phyloP scores from a whole-genome alignment of 2,888 invertebrate genomes.

The Notodromas monacha region DNA sequence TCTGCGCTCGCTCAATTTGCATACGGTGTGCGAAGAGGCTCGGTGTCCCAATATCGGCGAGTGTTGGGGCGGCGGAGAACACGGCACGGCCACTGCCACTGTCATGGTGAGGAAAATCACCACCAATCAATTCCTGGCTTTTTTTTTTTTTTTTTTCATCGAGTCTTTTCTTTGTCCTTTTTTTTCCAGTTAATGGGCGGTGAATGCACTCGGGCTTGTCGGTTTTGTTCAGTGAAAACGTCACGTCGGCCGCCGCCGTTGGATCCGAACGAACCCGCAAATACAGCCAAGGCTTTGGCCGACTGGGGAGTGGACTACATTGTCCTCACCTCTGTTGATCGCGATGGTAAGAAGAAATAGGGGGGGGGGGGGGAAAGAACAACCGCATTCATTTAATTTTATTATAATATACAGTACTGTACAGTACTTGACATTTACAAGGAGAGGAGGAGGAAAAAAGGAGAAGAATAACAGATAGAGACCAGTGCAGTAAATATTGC shows the following conservation, averaged over 20 bases:
- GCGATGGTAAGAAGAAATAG: slow-evolving; percentile 37
- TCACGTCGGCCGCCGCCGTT: slow-evolving; percentile 55
- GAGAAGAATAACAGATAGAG: too few species aligned
- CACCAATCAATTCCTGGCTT: background rate
- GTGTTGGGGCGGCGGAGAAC: slow-evolving; percentile 84
- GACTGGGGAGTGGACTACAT: slow-evolving; percentile 91
- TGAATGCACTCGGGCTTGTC: slow-evolving; percentile 85
- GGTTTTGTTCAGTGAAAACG: slow-evolving; percentile 96
- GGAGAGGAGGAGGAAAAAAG: too few species aligned
- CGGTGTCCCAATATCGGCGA: slow-evolving; percentile 93
- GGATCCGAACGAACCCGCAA: slow-evolving; percentile 56
- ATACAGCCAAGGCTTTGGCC: slow-evolving; percentile 66
- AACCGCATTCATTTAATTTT: slow-evolving; percentile 11
- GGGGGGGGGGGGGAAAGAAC: background rate
- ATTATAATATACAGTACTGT: too few species aligned
- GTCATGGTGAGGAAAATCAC: slow-evolving; percentile 40
- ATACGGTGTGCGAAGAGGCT: slow-evolving; percentile 91
- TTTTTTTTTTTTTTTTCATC: too few species aligned
- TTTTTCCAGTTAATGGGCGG: slow-evolving; percentile 65
- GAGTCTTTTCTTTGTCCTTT: too few species aligned
- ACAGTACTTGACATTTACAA: too few species aligned
- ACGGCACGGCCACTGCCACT: slow-evolving; percentile 89
- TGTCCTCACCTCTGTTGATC: slow-evolving; percentile 85
- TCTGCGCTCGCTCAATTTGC: slow-evolving; percentile 46
- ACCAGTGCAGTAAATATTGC: too few species aligned